Evolutionary conservation across 2,113 vertebrate genomes (phyloP), one percentile per base, ranked within the genome.

Genomic region (Electrona antarctica): DNA sequence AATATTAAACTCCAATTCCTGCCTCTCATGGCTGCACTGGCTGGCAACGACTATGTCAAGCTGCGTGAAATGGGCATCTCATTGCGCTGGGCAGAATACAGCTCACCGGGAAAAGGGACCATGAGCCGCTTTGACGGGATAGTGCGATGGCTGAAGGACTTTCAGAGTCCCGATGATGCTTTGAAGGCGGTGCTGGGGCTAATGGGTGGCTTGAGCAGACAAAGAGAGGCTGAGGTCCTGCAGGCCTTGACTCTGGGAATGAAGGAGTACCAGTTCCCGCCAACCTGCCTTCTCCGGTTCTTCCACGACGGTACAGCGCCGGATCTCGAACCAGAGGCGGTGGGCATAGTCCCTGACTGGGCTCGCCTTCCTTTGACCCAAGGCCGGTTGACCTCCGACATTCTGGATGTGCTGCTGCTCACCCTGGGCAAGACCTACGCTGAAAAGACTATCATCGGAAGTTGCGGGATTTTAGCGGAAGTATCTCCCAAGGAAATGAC

Each of bases 11-110:
- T 1, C 3, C 67, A 74, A 0, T 84, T 96, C 3, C 87, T 98
- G 0, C 94, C 95, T n/a, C 76, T 95, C 13, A 95, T 97, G 0
- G 96, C 96, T 1, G 91, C 87, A 68, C 61, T 98, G 2, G 85
- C 66, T 13, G 95, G 95, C 0, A 97, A 96, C 8, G 94, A 97
- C 83, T 90, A 94, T 2, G 0, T 88, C 1, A 92, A 85, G 0
- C 69, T 90, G 58, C 72, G 77, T 0, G 74, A 84, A 0, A 46
- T 94, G 6, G 49, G 8, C 12, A 6, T 1, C 1, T 4, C 29
- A 14, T 21, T 66, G 78, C 88, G 10, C 51, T 7, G 0, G 89
- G 93, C 41, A 73, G 91, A 45, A 0, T 68, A 67, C 5, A 3
- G 6, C 10, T n/a, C n/a, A n/a, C n/a, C n/a, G n/a, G n/a, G n/a